These are phyloP conservation scores for Regulus satrapa DNA, from an alignment of 2,113 vertebrate genomes.

Conservation along the genomic window DNA sequence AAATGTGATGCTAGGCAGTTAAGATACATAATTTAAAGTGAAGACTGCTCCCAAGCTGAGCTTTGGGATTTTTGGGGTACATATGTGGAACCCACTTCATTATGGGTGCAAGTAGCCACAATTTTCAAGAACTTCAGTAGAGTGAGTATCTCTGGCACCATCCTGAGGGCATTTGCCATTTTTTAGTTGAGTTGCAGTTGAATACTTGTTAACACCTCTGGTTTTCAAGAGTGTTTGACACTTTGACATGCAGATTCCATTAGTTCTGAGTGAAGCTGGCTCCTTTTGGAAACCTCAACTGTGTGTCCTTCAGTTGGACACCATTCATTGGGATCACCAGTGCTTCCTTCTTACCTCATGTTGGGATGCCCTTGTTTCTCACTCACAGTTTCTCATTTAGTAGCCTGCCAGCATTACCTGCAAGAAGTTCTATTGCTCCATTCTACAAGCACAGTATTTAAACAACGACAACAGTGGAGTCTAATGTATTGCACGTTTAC, in stretches of 20 bases:
- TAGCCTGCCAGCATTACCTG: not conserved
- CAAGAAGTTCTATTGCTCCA: not conserved
- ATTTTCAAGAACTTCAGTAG: not conserved
- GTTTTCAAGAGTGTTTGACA: not conserved
- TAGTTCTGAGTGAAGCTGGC: not conserved
- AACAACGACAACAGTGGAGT: not conserved
- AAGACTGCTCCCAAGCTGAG: not conserved
- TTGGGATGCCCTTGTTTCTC: not conserved
- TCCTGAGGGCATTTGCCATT: not conserved
- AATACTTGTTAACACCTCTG: not conserved
- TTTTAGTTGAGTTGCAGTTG: not conserved
- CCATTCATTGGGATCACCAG: not conserved
- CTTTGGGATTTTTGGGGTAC: not conserved
- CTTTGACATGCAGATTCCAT: not conserved
- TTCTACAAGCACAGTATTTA: not conserved
- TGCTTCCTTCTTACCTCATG: fast-evolving
- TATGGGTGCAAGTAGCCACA: not conserved
- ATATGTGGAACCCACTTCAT: not conserved
- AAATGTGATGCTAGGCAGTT: not conserved
- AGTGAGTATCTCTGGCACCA: not conserved
- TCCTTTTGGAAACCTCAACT: not conserved
- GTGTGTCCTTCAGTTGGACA: not conserved
- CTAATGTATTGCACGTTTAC: not conserved
- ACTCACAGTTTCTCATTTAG: not conserved
- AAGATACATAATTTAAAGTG: not conserved